phyloP scores from a whole-genome alignment of 2,888 invertebrate genomes.

The Athalia rosae region DNA sequence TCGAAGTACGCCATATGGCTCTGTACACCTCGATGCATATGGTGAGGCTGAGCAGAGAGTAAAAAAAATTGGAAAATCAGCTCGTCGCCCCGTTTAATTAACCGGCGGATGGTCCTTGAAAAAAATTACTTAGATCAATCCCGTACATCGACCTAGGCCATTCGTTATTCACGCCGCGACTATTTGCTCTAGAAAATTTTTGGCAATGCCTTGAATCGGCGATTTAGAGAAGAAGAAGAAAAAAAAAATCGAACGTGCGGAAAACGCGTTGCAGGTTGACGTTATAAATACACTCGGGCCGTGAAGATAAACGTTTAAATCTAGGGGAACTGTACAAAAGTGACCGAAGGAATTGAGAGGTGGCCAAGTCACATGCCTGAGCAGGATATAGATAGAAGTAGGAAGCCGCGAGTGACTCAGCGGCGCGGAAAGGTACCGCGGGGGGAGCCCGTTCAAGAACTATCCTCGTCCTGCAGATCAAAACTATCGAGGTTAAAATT shows the following conservation, averaged over 20 bases:
- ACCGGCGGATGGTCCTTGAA: conserved; percentile 1
- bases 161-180: neutral
- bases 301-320: conserved; percentile 16
- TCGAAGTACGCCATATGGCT: neutral
- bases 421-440: conserved; percentile 63
- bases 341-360: conserved; percentile 33
- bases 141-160: neutral
- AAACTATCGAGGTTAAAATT: conserved; percentile 68
- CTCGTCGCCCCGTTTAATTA: neutral
- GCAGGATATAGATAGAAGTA: conserved; percentile 66
- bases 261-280: neutral
- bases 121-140: neutral
- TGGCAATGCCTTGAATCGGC: neutral
- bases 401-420: conserved; percentile 68
- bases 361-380: conserved; percentile 58
- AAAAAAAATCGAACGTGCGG: neutral
- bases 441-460: conserved; percentile 48
- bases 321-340: neutral
- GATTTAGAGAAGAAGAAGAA: neutral
- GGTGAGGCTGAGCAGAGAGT: no score
- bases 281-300: neutral
- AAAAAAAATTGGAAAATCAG: conserved; percentile 5
- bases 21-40: neutral
- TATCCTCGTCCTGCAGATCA: conserved; percentile 56
- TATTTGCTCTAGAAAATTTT: conserved; percentile 19